A percentile compares a stretch with the other conserved stretches of the same genome.
Conservation (phyloP, 53 echinoderm and acorn worm genomes). For the Paracentrotus lividus region DNA sequence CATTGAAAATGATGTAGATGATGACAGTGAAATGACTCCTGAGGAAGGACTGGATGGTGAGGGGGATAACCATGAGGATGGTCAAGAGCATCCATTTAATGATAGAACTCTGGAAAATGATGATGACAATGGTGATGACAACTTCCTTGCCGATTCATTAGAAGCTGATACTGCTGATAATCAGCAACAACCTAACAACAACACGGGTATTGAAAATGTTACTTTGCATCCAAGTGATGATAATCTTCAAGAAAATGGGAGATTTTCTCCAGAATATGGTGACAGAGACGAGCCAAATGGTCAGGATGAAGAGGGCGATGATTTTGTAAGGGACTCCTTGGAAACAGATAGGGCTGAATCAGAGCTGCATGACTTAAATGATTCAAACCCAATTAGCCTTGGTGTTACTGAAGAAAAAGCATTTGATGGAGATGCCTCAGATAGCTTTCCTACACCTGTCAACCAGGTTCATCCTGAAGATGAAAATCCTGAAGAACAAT, state of each 20-base stretch:
- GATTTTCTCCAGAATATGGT: background rate
- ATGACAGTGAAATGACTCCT: constrained; percentile 13
- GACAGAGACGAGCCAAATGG: constrained; percentile 8
- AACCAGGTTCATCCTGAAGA: background rate
- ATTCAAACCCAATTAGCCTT: constrained; percentile 38
- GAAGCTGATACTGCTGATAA: background rate
- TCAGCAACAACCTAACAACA: constrained; percentile 1
- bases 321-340: constrained; percentile 59
- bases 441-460: constrained; percentile 35
- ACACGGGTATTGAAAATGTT: background rate
- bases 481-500: background rate
- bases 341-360: constrained; percentile 22
- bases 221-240: background rate
- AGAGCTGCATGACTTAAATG: constrained; percentile 49
- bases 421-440: constrained; percentile 37
- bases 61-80: constrained; percentile 36
- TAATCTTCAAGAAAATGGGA: background rate
- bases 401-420: background rate
- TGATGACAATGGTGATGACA: constrained; percentile 5
- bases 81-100: background rate
- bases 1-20: background rate
- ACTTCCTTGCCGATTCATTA: constrained; percentile 50
- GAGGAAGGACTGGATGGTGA: constrained; percentile 39
- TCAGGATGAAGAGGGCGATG: constrained; percentile 36
- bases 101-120: background rate